Percentiles rank a stretch among this genome's conserved stretches.
phyloP scores from a whole-genome alignment of 2,113 vertebrate species.

The Gallinago media region DNA sequence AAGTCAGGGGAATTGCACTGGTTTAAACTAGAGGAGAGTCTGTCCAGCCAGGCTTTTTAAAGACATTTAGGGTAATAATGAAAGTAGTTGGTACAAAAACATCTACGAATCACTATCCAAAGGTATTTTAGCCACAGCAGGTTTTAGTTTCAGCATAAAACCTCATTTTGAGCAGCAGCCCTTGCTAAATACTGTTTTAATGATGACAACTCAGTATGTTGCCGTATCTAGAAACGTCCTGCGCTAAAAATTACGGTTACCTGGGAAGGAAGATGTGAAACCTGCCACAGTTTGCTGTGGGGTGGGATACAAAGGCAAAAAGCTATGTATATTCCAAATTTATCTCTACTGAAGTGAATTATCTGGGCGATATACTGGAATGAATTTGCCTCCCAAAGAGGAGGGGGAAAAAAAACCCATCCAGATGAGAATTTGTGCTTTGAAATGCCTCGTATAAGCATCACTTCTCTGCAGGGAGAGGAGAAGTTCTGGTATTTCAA shows the following conservation, averaged over 20 bases:
- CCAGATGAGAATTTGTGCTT: background rate
- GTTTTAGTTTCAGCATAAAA: background rate
- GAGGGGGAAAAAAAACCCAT: background rate
- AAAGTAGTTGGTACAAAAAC: background rate
- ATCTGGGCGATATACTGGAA: background rate
- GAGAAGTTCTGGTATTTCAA: constrained; percentile 84
- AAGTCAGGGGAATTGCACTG: background rate
- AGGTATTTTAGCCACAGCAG: background rate
- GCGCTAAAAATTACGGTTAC: background rate
- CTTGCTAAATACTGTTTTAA: background rate
- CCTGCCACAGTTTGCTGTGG: background rate
- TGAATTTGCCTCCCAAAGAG: background rate
- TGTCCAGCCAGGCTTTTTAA: background rate
- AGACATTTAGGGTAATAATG: background rate
- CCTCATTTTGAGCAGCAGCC: background rate
- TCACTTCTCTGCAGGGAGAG: constrained; percentile 37
- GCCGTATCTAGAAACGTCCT: background rate
- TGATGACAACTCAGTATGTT: background rate
- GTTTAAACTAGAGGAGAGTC: background rate
- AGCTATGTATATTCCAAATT: background rate
- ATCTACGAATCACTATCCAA: background rate
- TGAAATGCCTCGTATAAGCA: constrained; percentile 47
- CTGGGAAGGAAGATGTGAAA: background rate
- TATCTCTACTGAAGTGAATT: background rate
- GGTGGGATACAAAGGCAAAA: background rate